Percentiles rank a stretch among this genome's conserved stretches.
These are phyloP conservation scores for Hippopotamus amphibius DNA, from an alignment of 2,113 vertebrate genomes.

Conservation along the genomic window DNA sequence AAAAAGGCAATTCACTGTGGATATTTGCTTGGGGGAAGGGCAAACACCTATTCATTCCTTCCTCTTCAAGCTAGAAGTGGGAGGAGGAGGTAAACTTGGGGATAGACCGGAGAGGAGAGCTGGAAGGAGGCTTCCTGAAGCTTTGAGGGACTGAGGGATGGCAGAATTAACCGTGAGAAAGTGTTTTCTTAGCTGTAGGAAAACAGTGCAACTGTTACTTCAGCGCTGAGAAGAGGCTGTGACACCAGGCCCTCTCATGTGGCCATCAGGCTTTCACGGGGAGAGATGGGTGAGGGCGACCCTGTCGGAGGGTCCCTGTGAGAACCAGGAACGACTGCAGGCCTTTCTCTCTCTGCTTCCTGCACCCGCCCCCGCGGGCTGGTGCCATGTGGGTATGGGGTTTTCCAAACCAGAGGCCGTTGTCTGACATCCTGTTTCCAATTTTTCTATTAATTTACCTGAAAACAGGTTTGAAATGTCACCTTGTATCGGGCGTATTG, in stretches of 20 bases:
- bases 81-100: neutral
- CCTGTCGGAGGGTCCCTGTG: neutral
- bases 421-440: neutral
- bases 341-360: neutral
- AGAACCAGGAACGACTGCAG: neutral
- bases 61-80: neutral
- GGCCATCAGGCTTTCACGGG: neutral
- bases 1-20: neutral
- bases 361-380: no score
- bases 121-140: neutral
- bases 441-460: neutral
- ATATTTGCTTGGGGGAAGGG: neutral
- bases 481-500: neutral
- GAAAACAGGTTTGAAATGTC: neutral
- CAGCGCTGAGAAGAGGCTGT: neutral
- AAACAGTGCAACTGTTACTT: neutral
- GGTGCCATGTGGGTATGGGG: neutral
- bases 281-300: neutral
- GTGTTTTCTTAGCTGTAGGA: slow-evolving; percentile 58
- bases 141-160: neutral
- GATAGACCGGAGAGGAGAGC: neutral
- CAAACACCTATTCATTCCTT: neutral
- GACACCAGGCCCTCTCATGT: neutral
- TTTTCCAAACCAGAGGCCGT: neutral
- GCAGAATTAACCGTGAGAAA: neutral